These are phyloP conservation scores for Catonia carolina DNA, from an alignment of 2,888 invertebrate genomes.

Conservation along the genomic window DNA sequence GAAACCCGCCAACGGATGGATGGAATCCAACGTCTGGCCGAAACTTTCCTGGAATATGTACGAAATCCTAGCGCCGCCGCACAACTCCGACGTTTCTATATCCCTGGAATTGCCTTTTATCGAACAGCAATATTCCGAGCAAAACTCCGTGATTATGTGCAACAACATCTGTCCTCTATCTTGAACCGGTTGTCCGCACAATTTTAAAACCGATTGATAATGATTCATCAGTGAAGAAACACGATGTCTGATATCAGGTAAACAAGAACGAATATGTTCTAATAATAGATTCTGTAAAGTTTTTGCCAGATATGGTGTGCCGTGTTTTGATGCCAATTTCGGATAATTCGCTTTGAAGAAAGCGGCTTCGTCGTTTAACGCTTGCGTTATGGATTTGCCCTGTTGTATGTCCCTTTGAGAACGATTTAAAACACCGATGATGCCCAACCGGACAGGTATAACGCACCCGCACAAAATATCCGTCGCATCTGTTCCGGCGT, in stretches of 20 bases:
- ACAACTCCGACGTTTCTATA: constrained; percentile 49
- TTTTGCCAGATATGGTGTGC: constrained; percentile 52
- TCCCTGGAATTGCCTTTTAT: constrained; percentile 57
- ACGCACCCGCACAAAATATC: constrained; percentile 55
- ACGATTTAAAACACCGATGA: constrained; percentile 58
- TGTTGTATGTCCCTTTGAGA: constrained; percentile 53
- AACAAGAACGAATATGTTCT: constrained; percentile 56
- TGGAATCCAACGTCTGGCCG: constrained; percentile 49
- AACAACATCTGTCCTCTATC: constrained; percentile 53
- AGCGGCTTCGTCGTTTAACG: constrained; percentile 52
- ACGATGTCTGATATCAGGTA: constrained; percentile 52
- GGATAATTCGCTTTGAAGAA: constrained; percentile 56
- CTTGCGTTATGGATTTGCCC: constrained; percentile 43
- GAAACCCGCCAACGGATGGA: constrained; percentile 54
- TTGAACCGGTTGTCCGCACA: constrained; percentile 54
- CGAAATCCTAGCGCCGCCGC: constrained; percentile 56
- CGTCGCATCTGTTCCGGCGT: constrained; percentile 58
- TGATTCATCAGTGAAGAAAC: constrained; percentile 54
- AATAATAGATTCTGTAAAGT: constrained; percentile 54
- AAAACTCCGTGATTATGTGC: constrained; percentile 58
- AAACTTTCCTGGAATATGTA: constrained; percentile 63
- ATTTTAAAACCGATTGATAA: constrained; percentile 51
- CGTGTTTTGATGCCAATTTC: constrained; percentile 52
- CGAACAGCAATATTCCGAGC: constrained; percentile 54
- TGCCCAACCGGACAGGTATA: constrained; percentile 57